Conservation (phyloP, 2,797 vertebrate species). For the Austrolebias charrua region DNA sequence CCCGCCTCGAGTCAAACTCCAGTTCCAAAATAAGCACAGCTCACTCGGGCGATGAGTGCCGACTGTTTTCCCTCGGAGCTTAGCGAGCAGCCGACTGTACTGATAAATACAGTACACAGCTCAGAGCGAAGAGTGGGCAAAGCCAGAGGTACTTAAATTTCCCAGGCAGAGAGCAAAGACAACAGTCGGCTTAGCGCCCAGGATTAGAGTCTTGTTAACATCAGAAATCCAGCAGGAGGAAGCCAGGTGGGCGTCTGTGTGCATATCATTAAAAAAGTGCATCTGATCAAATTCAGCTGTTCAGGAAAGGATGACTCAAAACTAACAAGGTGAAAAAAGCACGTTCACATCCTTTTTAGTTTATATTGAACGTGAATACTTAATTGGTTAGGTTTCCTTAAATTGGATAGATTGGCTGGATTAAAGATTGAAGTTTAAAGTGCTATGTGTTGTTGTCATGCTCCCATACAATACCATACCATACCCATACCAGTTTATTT, state of each 20-base stretch:
- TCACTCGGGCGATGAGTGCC: conserved; percentile 25
- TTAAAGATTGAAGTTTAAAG: too few relatives aligned
- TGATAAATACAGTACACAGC: conserved; percentile 44
- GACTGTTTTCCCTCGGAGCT: conserved; percentile 28
- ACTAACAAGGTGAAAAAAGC: too few relatives aligned
- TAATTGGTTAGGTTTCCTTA: too few relatives aligned
- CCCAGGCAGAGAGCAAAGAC: conserved; percentile 19
- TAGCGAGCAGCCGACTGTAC: conserved; percentile 24
- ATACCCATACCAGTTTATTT: too few relatives aligned
- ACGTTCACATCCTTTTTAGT: too few relatives aligned
- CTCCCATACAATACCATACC: too few relatives aligned
- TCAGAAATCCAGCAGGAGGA: conserved; percentile 7
- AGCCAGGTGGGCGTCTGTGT: neutral
- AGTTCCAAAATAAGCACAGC: conserved; percentile 42
- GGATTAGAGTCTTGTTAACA: conserved; percentile 29
- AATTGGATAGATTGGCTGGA: neutral
- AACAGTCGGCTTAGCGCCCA: conserved; percentile 38
- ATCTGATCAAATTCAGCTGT: neutral
- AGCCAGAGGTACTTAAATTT: conserved; percentile 42
- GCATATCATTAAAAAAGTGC: neutral
- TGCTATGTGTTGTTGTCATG: too few relatives aligned
- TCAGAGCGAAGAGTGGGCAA: conserved; percentile 13
- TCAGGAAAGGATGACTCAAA: neutral
- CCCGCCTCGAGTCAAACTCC: conserved; percentile 27
- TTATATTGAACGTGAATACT: too few relatives aligned